Evolutionary conservation across 2,888 invertebrate genomes (phyloP).

Genomic region (Entomobrya proxima): DNA sequence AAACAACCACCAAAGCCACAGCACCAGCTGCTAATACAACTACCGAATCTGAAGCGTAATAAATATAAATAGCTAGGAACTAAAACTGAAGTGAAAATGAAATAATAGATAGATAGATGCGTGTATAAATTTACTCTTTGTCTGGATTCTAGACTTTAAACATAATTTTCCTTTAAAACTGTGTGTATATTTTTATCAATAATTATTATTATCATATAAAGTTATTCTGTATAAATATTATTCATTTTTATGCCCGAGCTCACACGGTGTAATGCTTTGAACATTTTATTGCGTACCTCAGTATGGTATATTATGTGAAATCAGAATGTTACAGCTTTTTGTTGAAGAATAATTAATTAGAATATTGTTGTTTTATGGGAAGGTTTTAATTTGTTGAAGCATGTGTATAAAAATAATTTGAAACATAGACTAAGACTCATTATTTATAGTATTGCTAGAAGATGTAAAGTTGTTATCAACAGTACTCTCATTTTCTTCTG

Average conservation of each 20-base stretch:
- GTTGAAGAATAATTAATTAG: neutral
- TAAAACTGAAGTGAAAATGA: too few species aligned
- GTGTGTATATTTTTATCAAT: neutral
- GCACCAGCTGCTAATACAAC: constrained; percentile 18
- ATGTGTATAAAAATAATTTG: neutral
- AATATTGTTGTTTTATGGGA: neutral
- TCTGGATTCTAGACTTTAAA: too few species aligned
- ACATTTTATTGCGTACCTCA: neutral
- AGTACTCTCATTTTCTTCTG: neutral
- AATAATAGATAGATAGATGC: constrained; percentile 3
- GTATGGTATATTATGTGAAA: neutral
- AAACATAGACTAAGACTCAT: neutral
- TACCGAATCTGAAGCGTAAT: constrained; percentile 80
- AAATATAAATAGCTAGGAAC: neutral
- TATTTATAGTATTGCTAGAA: neutral
- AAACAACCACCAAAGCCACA: constrained; percentile 36
- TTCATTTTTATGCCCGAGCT: constrained; percentile 16
- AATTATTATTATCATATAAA: neutral
- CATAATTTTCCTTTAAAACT: neutral
- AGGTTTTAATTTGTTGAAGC: neutral
- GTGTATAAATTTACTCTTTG: neutral
- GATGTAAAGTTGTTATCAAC: neutral
- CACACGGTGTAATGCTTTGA: neutral
- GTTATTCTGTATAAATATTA: neutral
- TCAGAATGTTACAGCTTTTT: neutral